Conservation (phyloP, 2,113 vertebrate species). For the Phyllostomus discolor region DNA sequence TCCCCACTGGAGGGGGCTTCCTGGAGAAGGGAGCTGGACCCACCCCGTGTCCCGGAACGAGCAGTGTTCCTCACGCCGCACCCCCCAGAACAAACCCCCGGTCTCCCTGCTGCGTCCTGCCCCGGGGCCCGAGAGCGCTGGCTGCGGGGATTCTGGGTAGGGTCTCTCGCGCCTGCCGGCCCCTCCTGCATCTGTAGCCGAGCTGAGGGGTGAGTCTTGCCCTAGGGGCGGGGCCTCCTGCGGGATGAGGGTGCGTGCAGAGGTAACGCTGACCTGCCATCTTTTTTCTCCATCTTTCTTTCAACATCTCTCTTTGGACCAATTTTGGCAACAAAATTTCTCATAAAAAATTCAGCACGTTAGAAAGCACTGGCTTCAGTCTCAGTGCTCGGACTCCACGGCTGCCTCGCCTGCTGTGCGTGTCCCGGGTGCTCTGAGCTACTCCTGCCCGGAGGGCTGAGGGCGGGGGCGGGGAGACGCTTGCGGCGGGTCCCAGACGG, state of each 20-base stretch:
- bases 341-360: not conserved
- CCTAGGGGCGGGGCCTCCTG: not conserved
- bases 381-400: not conserved
- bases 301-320: not conserved
- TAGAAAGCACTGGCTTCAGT: not conserved
- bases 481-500: not conserved
- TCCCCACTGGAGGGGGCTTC: not conserved
- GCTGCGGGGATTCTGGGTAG: not conserved
- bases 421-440: not conserved
- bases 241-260: not conserved
- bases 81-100: not conserved
- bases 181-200: not conserved
- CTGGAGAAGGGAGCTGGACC: not conserved
- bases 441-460: not conserved
- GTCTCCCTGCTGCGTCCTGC: not conserved
- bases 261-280: not conserved
- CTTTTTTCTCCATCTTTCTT: not conserved
- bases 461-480: too few relatives aligned
- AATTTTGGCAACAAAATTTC: conserved; percentile 12
- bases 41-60: not conserved
- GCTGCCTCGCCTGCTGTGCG: not conserved
- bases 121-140: not conserved
- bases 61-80: not conserved
- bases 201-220: not conserved
- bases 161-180: not conserved